These are phyloP conservation scores for Phortica okadai DNA, from an alignment of 2,888 invertebrate species.

Conservation along the genomic window DNA sequence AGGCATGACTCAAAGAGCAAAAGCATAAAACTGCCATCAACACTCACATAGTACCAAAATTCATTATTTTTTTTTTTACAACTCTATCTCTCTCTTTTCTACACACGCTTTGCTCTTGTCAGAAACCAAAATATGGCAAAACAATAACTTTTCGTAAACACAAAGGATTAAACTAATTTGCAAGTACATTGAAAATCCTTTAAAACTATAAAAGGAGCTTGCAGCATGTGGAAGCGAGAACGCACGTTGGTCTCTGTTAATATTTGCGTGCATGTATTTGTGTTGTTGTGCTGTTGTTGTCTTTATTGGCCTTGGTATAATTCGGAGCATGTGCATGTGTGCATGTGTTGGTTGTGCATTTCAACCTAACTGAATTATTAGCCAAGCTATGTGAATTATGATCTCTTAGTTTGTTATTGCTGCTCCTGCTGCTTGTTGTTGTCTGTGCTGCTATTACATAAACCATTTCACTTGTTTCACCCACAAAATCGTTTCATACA, in stretches of 20 bases:
- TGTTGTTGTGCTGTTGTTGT: neutral
- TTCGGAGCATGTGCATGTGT: slow-evolving; percentile 3
- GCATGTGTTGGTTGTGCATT: slow-evolving; percentile 55
- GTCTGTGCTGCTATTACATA: neutral
- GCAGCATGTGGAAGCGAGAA: slow-evolving; percentile 15
- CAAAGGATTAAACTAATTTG: slow-evolving; percentile 64
- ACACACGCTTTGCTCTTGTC: slow-evolving; percentile 2
- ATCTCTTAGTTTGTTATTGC: slow-evolving; percentile 64
- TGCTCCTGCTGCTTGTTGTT: slow-evolving; percentile 29
- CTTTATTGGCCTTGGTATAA: neutral
- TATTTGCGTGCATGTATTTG: neutral
- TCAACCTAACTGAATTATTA: slow-evolving; percentile 70
- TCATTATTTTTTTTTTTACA: neutral
- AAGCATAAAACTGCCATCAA: slow-evolving; percentile 30
- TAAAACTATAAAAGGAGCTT: slow-evolving; percentile 47
- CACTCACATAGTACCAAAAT: slow-evolving; percentile 5
- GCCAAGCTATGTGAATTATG: slow-evolving; percentile 68
- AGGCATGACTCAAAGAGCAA: slow-evolving; percentile 32
- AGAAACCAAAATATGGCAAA: slow-evolving; percentile 20
- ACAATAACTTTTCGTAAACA: slow-evolving; percentile 40
- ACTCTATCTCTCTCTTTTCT: neutral
- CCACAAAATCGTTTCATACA: neutral
- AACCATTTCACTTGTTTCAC: neutral
- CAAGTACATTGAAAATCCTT: slow-evolving; percentile 63
- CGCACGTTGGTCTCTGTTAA: slow-evolving; percentile 27